Evolutionary conservation across 2,797 vertebrate genomes (phyloP).

Genomic region (Monodelphis domestica): DNA sequence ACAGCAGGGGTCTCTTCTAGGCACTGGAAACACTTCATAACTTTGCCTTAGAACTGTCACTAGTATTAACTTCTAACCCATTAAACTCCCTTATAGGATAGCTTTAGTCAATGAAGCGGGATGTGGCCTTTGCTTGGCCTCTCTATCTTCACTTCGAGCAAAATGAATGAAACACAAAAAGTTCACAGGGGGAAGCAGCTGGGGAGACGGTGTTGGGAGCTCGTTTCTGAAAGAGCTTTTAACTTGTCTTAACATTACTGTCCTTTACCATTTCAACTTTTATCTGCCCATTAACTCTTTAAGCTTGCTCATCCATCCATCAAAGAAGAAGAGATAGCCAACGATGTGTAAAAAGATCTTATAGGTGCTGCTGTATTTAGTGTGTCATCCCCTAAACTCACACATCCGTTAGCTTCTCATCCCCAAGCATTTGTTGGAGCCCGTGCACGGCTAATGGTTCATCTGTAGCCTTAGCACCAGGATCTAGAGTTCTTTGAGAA

Average conservation of each 20-base stretch:
- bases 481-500: constrained; percentile 59
- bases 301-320: constrained; percentile 80
- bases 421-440: neutral
- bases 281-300: constrained; percentile 84
- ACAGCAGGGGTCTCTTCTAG: constrained; percentile 79
- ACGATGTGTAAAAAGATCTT: constrained; percentile 73
- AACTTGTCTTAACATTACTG: constrained; percentile 82
- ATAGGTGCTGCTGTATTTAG: constrained; percentile 54
- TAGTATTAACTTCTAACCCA: constrained; percentile 87
- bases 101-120: constrained; percentile 85
- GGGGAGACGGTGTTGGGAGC: constrained; percentile 79
- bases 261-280: constrained; percentile 79
- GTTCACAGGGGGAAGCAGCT: constrained; percentile 85
- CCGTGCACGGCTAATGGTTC: constrained; percentile 18
- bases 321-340: constrained; percentile 58
- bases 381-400: constrained; percentile 3
- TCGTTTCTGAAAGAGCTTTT: constrained; percentile 84
- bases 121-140: constrained; percentile 83
- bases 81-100: constrained; percentile 82
- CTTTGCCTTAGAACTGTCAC: constrained; percentile 86
- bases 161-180: constrained; percentile 86
- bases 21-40: constrained; percentile 72
- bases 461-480: constrained; percentile 39
- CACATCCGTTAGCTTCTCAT: neutral
- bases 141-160: constrained; percentile 79